Conservation (phyloP, 2,113 vertebrate genomes). For the Saccopteryx bilineata region DNA sequence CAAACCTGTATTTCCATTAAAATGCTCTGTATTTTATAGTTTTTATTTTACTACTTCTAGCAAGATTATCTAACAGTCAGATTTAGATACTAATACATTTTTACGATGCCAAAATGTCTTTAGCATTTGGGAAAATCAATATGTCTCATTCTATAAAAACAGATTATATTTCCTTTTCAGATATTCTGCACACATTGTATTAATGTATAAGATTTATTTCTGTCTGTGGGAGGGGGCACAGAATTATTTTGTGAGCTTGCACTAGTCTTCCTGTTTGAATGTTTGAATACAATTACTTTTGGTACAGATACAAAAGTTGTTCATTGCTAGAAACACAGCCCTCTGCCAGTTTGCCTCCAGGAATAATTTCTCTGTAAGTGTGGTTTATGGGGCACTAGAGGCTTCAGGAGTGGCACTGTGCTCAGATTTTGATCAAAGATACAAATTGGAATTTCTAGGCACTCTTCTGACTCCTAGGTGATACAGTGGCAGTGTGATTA, state of each 20-base stretch:
- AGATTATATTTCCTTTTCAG: background rate
- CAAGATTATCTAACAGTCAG: constrained; percentile 14
- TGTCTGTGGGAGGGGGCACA: background rate
- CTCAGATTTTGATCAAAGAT: constrained; percentile 58
- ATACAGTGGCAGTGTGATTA: constrained; percentile 57
- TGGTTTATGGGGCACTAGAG: constrained; percentile 29
- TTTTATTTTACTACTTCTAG: constrained; percentile 38
- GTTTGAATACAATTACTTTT: constrained; percentile 65
- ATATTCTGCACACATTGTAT: background rate
- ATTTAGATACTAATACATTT: constrained; percentile 34
- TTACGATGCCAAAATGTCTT: background rate
- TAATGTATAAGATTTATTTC: background rate
- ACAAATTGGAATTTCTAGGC: constrained; percentile 18
- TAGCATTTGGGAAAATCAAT: constrained; percentile 1
- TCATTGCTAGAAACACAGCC: constrained; percentile 42
- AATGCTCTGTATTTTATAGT: background rate
- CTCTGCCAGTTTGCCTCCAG: constrained; percentile 54
- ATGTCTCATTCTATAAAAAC: constrained; percentile 26
- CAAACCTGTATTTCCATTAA: constrained; percentile 19
- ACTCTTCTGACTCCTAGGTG: background rate
- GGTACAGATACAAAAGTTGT: constrained; percentile 52
- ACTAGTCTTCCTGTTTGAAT: constrained; percentile 12
- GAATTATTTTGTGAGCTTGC: constrained; percentile 23
- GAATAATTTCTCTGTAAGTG: constrained; percentile 54
- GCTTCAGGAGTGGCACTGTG: background rate